These are phyloP conservation scores for Phalacrocorax pelagicus DNA, from an alignment of 2,113 vertebrate genomes.

Conservation along the genomic window DNA sequence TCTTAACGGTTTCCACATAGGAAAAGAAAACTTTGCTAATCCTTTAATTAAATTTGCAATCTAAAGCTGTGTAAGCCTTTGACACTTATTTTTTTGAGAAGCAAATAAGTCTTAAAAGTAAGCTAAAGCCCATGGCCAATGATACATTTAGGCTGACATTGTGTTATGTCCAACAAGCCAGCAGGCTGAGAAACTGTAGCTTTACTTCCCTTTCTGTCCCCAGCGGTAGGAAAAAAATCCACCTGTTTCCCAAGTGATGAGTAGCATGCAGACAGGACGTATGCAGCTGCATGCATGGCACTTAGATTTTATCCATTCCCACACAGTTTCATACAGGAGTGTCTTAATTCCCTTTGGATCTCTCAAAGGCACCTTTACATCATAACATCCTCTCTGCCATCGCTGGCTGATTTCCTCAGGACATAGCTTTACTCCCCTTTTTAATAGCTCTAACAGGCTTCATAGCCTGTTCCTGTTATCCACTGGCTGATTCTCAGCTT, in stretches of 20 bases:
- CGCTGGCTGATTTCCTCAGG: not conserved
- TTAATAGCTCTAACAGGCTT: not conserved
- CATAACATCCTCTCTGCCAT: not conserved
- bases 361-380: not conserved
- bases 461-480: not conserved
- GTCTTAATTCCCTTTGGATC: not conserved
- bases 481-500: not conserved
- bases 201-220: not conserved
- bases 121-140: not conserved
- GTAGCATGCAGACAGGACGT: not conserved
- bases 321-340: not conserved
- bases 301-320: not conserved
- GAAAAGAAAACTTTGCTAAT: not conserved
- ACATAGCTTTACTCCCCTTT: not conserved
- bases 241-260: not conserved
- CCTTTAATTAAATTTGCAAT: slow-evolving; percentile 10
- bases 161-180: not conserved
- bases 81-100: not conserved
- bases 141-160: not conserved
- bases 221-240: not conserved
- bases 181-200: not conserved
- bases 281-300: not conserved
- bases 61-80: not conserved
- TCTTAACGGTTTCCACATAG: not conserved
- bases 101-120: not conserved